These are phyloP conservation scores for Leucopsar rothschildi DNA, from an alignment of 2,113 vertebrate species.

Conservation along the genomic window DNA sequence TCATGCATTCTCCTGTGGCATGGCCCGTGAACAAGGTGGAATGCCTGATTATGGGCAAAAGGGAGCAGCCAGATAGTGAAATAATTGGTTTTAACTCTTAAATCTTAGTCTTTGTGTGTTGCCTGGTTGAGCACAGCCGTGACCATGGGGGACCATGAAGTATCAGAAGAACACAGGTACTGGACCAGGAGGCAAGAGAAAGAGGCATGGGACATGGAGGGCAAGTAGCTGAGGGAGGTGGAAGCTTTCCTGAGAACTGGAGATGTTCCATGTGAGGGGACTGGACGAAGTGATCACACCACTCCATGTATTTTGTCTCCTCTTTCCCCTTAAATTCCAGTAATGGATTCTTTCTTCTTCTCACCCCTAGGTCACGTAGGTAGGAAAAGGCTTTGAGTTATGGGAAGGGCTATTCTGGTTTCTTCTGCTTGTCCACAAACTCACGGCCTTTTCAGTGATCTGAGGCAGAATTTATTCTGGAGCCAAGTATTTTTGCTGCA, in stretches of 20 bases:
- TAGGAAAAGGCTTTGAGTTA: neutral
- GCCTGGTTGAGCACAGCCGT: neutral
- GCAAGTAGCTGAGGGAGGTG: neutral
- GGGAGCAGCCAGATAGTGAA: neutral
- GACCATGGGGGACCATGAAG: neutral
- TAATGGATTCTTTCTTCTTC: neutral
- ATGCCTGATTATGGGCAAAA: neutral
- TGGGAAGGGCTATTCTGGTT: neutral
- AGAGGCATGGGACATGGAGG: neutral
- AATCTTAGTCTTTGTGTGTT: neutral
- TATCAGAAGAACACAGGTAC: neutral
- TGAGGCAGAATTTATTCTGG: neutral
- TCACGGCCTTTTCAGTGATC: neutral
- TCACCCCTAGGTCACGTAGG: neutral
- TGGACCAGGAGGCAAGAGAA: neutral
- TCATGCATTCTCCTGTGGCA: neutral
- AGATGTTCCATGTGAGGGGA: fast-evolving
- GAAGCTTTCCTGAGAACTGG: neutral
- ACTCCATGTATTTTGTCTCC: neutral
- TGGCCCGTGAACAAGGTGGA: neutral
- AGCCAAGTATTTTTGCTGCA: neutral
- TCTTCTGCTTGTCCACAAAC: neutral
- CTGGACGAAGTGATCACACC: neutral
- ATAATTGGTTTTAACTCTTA: neutral
- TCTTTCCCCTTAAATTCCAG: neutral